Evolutionary conservation across 2,888 invertebrate species (phyloP).

Genomic region (Thymelicus acteon): DNA sequence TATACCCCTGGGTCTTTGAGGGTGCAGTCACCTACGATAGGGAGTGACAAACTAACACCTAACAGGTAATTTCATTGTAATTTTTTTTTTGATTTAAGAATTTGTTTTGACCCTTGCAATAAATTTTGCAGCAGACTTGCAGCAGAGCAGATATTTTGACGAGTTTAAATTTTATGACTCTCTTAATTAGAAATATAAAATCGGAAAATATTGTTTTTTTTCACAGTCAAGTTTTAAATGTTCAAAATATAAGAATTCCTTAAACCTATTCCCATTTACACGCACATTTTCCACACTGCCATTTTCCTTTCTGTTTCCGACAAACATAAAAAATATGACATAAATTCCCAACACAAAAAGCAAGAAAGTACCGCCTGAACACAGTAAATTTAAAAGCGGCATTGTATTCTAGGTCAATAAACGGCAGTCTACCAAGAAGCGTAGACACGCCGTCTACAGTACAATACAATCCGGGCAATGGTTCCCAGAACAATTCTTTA

Average conservation of each 20-base stretch:
- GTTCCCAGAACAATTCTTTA: slow-evolving; percentile 75
- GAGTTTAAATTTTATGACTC: too few species aligned
- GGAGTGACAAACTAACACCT: slow-evolving; percentile 74
- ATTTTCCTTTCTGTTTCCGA: slow-evolving; percentile 4
- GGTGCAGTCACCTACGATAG: slow-evolving; percentile 82
- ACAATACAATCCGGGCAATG: slow-evolving; percentile 68
- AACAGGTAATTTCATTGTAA: slow-evolving; percentile 64
- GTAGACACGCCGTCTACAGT: slow-evolving; percentile 72
- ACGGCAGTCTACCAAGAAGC: slow-evolving; percentile 76
- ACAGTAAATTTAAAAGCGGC: slow-evolving; percentile 25
- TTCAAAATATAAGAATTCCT: too few species aligned
- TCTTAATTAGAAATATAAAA: too few species aligned
- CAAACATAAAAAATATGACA: slow-evolving; percentile 16
- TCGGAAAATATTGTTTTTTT: too few species aligned
- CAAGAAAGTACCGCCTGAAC: slow-evolving; percentile 20
- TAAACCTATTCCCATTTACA: too few species aligned
- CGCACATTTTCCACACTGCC: neutral
- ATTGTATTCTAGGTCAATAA: slow-evolving; percentile 63
- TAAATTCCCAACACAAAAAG: slow-evolving; percentile 7
- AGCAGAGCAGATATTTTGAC: too few species aligned
- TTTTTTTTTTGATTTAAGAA: neutral
- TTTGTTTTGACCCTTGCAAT: neutral
- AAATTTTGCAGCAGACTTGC: neutral
- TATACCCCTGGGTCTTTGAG: slow-evolving; percentile 92
- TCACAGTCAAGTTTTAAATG: too few species aligned